Base-by-base conservation (phyloP, 2,113 vertebrate species). In the Megaceryle torquata region DNA sequence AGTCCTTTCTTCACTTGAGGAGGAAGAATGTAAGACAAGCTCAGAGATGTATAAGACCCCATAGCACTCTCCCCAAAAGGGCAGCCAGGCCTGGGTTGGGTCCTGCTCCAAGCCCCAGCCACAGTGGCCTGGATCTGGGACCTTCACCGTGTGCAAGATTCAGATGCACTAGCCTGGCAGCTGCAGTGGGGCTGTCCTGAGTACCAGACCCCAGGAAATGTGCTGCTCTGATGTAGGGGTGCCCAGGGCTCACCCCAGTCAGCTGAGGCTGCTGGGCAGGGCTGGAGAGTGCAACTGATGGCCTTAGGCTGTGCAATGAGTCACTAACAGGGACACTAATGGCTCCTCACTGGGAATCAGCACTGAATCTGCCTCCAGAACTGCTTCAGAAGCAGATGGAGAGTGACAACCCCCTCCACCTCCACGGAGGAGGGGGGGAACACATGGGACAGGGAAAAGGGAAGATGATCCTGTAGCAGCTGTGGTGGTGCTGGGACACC, bases 11-110 rank as follows among this genome's bases (percentile, higher is more conserved):
- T 33, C 2, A 2, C 8, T 12, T 2, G 6, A 21, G 44, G 4
- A 71, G n/a, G 44, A 15, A 64, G 48, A 86, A 80, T 2, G 4
- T 15, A 19, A 83, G n/a, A 68, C 50, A 79, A 82, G 11, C 18
- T 50, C 33, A 61, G 41, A 61, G 69, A 35, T 53, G 20, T 43
- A n/a, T 28, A 33, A 37, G 10, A 68, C 20, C 9, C 7, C 44
- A 29, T 13, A 57, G 37, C 0, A 0, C 22, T 57, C 11, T 56
- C 13, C 17, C 4, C 13, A 33, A 0, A 56, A 28, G 22, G 24
- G 33, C 51, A 69, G 11, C 7, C 4, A 9, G 48, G 29, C 10
- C 10, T 71, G 48, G 16, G n/a, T 37, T 29, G 18, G 14, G 10
- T 71, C 26, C 74, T 84, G 31, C 44, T 65, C n/a, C 50, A 57